Evolutionary conservation across 2,888 invertebrate species (phyloP), one percentile per base, ranked within the genome.

Genomic region (Acrobasis suavella): DNA sequence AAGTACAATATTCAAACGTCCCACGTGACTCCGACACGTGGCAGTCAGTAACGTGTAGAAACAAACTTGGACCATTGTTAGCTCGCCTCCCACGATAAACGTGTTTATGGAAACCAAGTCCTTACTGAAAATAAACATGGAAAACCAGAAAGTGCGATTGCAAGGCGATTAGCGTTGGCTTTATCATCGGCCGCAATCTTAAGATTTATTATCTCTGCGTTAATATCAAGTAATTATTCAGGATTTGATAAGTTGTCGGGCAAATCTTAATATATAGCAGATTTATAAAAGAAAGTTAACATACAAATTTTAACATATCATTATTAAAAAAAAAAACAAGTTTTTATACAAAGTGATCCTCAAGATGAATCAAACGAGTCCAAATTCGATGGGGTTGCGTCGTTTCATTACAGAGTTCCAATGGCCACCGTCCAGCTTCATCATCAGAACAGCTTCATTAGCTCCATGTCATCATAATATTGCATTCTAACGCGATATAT

Each of bases 11-110:
- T 58, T 46, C 63, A 55, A 64, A 62, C 59, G 65, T 64, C 69
- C 70, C 75, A 78, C 80, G 81, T 80, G 80, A 75, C 58, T 39
- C 37, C 49, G 67, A 64, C 81, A 82, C 82, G 84, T 79, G 80
- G 67, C 72, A 62, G 50, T 68, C 67, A 64, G 62, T 69, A 77
- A 79, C 82, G 80, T 80, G 81, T 66, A 72, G 69, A 77, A 82
- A 76, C 75, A 79, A 77, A 70, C 66, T 67, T 56, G 64, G 61
- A 65, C 67, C 68, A 74, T 78, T 78, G 77, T 81, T 76, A 63
- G 55, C 65, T 70, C 65, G 60, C 63, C 72, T 71, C 71, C 72
- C 64, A 71, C 69, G 70, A 66, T 62, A 73, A 75, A 77, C 70
- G 73, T 77, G 76, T 67, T 70, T 69, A 58, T 66, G 58, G 64